phyloP scores from a whole-genome alignment of 2,888 invertebrate species.

The Lathronympha strigana region DNA sequence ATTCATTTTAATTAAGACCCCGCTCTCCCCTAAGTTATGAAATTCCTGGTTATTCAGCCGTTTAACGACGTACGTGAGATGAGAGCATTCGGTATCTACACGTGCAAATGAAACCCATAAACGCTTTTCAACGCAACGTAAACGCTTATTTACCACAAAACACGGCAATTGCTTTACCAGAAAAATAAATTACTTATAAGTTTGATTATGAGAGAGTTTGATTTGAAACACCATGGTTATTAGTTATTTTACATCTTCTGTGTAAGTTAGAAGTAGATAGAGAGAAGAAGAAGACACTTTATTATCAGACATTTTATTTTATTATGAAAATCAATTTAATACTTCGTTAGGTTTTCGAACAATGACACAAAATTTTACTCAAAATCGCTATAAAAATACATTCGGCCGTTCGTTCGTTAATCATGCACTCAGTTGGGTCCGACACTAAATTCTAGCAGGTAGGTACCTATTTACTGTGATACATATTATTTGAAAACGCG shows the following conservation, averaged over 20 bases:
- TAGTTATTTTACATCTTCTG: too few species aligned
- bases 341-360: too few species aligned
- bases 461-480: not conserved
- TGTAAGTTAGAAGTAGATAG: too few species aligned
- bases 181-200: too few species aligned
- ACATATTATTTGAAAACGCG: not conserved
- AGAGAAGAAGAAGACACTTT: too few species aligned
- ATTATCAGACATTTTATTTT: too few species aligned
- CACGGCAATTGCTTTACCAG: not conserved
- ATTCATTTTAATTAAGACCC: constrained; percentile 62
- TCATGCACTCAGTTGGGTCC: not conserved
- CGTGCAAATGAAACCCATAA: not conserved
- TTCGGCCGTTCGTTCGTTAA: not conserved
- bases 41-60: constrained; percentile 44
- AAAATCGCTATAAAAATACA: not conserved
- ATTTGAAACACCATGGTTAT: too few species aligned
- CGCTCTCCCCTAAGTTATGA: constrained; percentile 48
- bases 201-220: too few species aligned
- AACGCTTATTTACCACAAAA: not conserved
- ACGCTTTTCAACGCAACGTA: not conserved
- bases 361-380: too few species aligned
- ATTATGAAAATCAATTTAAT: too few species aligned
- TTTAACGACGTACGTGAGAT: constrained; percentile 38
- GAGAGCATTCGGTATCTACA: constrained; percentile 28
- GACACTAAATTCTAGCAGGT: not conserved